A percentile compares a stretch with the other conserved stretches of the same genome.
Evolutionary conservation across 2,113 vertebrate genomes (phyloP).

Genomic region (Alces alces): DNA sequence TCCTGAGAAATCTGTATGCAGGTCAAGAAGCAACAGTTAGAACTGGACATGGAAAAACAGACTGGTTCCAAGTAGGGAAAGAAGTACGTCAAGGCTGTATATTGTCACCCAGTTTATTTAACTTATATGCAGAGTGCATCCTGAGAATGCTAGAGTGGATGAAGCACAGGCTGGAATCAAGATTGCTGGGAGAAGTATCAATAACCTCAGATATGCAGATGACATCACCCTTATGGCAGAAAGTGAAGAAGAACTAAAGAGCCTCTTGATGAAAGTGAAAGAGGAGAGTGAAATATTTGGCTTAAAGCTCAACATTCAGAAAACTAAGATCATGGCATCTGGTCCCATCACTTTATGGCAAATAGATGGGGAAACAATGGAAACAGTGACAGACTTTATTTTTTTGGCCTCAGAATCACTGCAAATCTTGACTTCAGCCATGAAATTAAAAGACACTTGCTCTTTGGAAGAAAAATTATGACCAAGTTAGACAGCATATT

Average conservation of each 20-base stretch:
- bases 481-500: not conserved
- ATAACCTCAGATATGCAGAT: not conserved
- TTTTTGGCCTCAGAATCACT: not conserved
- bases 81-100: not conserved
- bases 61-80: not conserved
- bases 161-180: not conserved
- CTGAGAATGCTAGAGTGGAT: not conserved
- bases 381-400: not conserved
- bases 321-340: not conserved
- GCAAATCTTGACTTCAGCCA: not conserved
- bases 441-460: not conserved
- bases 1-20: not conserved
- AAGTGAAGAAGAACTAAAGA: not conserved
- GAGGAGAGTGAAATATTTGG: not conserved
- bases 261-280: not conserved
- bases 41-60: not conserved
- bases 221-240: not conserved
- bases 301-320: not conserved
- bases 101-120: not conserved
- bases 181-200: not conserved
- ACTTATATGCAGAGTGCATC: too few species aligned
- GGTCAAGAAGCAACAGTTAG: not conserved
- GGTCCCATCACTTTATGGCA: not conserved
- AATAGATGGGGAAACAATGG: not conserved
- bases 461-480: not conserved